A percentile compares a stretch with the other conserved stretches of the same genome.
Evolutionary conservation across 1,140 invertebrate species (phyloP).

Genomic region (Melipona quadrifasciata): DNA sequence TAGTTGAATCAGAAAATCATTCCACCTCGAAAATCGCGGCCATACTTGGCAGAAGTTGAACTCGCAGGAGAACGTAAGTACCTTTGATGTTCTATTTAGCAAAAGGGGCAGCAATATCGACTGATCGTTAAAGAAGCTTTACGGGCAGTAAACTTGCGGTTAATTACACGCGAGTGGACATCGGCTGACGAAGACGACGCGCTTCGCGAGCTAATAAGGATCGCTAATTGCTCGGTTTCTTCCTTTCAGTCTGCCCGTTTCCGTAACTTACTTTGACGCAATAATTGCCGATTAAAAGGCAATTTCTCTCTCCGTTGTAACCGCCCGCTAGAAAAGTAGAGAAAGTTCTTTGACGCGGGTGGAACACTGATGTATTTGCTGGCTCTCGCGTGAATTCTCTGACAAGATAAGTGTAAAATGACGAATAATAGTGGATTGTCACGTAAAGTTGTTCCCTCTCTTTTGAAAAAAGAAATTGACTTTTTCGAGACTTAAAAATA

Average conservation of each 20-base stretch:
- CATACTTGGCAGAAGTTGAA: too few species aligned
- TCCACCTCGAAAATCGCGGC: too few species aligned
- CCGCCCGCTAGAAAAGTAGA: background rate
- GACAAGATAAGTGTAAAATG: too few species aligned
- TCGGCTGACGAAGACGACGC: background rate
- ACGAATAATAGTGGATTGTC: too few species aligned
- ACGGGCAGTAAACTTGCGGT: background rate
- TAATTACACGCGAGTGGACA: conserved; percentile 10
- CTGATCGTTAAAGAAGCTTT: background rate
- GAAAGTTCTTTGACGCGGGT: background rate
- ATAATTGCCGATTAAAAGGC: background rate
- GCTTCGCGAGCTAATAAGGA: background rate
- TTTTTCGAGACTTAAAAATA: too few species aligned
- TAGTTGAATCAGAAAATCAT: too few species aligned
- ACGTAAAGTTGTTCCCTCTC: too few species aligned
- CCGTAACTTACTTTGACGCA: background rate
- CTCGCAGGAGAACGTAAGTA: too few species aligned
- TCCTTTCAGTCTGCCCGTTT: background rate
- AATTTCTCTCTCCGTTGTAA: background rate
- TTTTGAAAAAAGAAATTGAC: too few species aligned
- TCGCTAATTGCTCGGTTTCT: background rate
- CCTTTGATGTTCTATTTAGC: background rate
- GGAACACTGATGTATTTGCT: too few species aligned
- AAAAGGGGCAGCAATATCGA: background rate
- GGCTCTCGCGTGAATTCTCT: too few species aligned